These are phyloP conservation scores for Myiotriccus ornatus DNA, from an alignment of 2,797 vertebrate species.

Conservation along the genomic window DNA sequence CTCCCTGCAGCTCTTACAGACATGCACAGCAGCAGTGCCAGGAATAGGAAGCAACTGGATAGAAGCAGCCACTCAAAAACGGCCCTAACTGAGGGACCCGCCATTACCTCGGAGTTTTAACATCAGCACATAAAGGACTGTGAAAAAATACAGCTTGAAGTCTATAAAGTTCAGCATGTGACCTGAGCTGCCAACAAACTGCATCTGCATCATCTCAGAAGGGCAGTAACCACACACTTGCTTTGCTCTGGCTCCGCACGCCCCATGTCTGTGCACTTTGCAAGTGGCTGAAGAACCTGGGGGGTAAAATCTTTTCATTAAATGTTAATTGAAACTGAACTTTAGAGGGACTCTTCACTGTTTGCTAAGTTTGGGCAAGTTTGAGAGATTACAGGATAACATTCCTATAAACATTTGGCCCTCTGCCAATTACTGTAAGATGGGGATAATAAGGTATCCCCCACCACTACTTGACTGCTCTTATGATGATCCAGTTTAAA, in stretches of 20 bases:
- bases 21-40: neutral
- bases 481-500: neutral
- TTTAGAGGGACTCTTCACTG: neutral
- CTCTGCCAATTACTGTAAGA: neutral
- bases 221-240: neutral
- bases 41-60: accelerated
- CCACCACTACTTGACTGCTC: neutral
- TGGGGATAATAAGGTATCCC: neutral
- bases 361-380: neutral
- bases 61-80: neutral
- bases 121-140: neutral
- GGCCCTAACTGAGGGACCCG: neutral
- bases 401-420: neutral
- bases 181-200: neutral
- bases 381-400: neutral
- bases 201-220: neutral
- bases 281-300: neutral
- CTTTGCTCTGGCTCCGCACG: neutral
- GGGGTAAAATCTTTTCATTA: neutral
- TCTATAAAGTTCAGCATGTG: neutral
- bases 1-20: neutral
- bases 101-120: neutral
- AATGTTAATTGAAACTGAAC: neutral
- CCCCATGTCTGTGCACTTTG: neutral
- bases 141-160: neutral